Base-by-base conservation (phyloP, 2,797 vertebrate genomes). In the Eulemur coronatus region DNA sequence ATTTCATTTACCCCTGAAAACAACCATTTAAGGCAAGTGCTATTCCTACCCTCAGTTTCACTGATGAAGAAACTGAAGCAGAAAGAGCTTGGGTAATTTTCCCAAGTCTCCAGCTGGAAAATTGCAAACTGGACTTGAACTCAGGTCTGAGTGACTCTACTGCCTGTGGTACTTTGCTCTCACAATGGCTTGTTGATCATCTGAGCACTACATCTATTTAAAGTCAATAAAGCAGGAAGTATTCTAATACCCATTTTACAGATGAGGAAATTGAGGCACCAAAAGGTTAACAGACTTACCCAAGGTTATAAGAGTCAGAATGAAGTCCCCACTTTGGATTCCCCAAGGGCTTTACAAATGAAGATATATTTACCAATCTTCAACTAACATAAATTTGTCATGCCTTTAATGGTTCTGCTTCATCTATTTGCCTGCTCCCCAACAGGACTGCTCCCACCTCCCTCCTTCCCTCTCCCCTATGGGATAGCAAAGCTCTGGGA, bases 51-150 rank as follows among this genome's bases (percentile, higher is more conserved):
- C 18, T 89, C 79, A 10, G 17, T 70, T 80, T 96, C 75, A 87
- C 46, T 30, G 12, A 72, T 41, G 80, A 93, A 55, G 76, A 86
- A 86, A 97, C 84, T 28, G 30, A 94, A 73, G 91, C 63, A 84
- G 35, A 72, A 9, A 94, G 35, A 76, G 35, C 67, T 43, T 70
- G 20, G 22, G 26, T 93, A 24, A 30, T 87, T 93, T 89, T 76
- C 22, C 35, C 12, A 76, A 38, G 18, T 78, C 46, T 78, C 72
- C 84, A 90, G 38, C 17, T n/a, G 15, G 79, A 81, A 92, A 96
- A 72, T 50, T 67, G 57, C 38, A 88, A n/a, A 95, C 38, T n/a
- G 26, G 26, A 78, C 33, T 76, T 87, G 79, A 94, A 84, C 46
- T 48, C 43, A 26, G 65, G 30, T 76, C 82, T 91, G 43, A 65